Base-by-base conservation (phyloP, 2,888 invertebrate genomes). In the Chouioia cunea region DNA sequence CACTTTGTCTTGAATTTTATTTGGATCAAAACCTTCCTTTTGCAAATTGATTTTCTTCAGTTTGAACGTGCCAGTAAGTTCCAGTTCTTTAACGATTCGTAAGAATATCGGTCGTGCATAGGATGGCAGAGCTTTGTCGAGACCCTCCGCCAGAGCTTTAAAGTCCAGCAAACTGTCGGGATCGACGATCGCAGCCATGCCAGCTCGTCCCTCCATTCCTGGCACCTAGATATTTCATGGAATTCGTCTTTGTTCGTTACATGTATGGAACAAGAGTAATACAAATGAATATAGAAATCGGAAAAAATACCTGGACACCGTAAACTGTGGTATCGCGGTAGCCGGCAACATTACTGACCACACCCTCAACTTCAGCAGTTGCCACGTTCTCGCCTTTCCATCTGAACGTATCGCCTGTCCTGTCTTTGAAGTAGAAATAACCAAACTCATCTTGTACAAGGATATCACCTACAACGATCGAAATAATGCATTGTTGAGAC, bases 321-420 rank as follows among this genome's bases (percentile, higher is more conserved):
- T 96, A 99, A 15, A 97, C 97, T 10, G 95, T 93, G 10, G 93
- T 93, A 84, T 97, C 97, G 79, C 93, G 91, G 79, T 96, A 92
- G 59, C 81, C 81, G n/a, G 80, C 79, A 3, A 88, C 85, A 70
- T 88, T 89, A 75, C 89, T 89, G 58, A 91, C 87, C 15, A 89
- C 87, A 18, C 88, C 89, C 80, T 92, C 91, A 0, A 92, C 90
- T 83, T 92, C 92, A 6, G 89, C 87, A 0, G 92, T 91, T 4
- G 90, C 89, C 1, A 91, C 91, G 80, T 92, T 92, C 83, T 92
- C 91, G n/a, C 92, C 91, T 77, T 89, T 88, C 90, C 90, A 90
- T 66, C 88, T 83, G 71, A 89, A 91, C 0, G 91, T 91, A 79
- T 91, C 91, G 1, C 91, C 91, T 2, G 89, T 89, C 73, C 91